Conservation (phyloP, 1,140 invertebrate genomes). For the Drosophila sulfurigaster region DNA sequence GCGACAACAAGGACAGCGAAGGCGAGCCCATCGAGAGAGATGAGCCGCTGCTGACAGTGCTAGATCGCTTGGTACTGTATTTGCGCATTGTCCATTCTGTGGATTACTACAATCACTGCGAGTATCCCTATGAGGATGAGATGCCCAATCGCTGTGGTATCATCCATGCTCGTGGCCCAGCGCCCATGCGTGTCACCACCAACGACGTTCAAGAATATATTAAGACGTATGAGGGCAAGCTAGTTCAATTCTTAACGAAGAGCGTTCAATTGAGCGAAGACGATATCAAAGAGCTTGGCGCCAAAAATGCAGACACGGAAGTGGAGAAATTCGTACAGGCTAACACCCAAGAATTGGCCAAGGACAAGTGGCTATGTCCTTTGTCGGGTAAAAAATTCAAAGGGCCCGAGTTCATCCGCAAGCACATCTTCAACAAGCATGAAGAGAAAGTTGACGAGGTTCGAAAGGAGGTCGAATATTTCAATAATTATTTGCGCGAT, state of each 20-base stretch:
- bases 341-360: slow-evolving; percentile 97
- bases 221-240: slow-evolving; percentile 93
- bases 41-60: slow-evolving; percentile 90
- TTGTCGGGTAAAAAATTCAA: slow-evolving; percentile 99
- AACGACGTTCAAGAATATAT: slow-evolving; percentile 92
- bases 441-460: slow-evolving; percentile 98
- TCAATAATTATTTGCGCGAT: slow-evolving; percentile 99
- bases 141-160: slow-evolving; percentile 99
- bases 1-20: slow-evolving; percentile 86
- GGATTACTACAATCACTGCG: slow-evolving; percentile 99
- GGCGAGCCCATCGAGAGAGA: slow-evolving; percentile 91
- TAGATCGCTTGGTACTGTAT: slow-evolving; percentile 94
- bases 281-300: slow-evolving; percentile 94
- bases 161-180: slow-evolving; percentile 96
- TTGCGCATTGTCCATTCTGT: slow-evolving; percentile 98
- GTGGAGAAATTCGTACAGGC: slow-evolving; percentile 97
- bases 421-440: slow-evolving; percentile 99
- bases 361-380: slow-evolving; percentile 99
- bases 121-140: slow-evolving; percentile 99
- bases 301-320: slow-evolving; percentile 94
- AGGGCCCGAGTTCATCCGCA: slow-evolving; percentile 99
- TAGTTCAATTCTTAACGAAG: slow-evolving; percentile 93
- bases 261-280: slow-evolving; percentile 90
- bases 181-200: slow-evolving; percentile 91
- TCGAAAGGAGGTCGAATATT: slow-evolving; percentile 97